Percentiles rank a stretch among this genome's conserved stretches.
These are phyloP conservation scores for Regulus satrapa DNA, from an alignment of 2,113 vertebrate species.

Conservation along the genomic window DNA sequence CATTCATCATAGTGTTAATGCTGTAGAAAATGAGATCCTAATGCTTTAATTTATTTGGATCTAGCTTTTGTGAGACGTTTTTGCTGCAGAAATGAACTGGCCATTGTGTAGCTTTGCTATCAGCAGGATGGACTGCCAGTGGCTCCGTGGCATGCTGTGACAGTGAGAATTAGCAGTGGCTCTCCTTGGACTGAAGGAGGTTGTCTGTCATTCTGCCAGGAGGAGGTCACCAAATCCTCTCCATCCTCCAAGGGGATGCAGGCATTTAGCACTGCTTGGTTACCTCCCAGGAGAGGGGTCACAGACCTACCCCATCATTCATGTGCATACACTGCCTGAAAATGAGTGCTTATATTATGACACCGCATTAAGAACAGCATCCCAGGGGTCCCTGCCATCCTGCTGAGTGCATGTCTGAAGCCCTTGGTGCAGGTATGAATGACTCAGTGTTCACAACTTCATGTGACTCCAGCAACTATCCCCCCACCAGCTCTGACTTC, in stretches of 20 bases:
- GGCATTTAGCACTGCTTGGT: background rate
- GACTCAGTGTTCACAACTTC: background rate
- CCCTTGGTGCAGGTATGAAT: background rate
- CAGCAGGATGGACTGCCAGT: background rate
- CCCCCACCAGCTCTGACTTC: background rate
- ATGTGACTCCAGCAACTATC: background rate
- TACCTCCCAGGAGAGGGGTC: background rate
- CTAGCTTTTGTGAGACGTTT: background rate
- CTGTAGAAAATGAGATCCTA: conserved; percentile 1
- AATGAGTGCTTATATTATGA: background rate
- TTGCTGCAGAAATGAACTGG: background rate
- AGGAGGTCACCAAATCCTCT: conserved; percentile 14
- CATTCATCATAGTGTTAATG: background rate
- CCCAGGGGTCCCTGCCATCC: background rate
- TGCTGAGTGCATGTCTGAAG: rapidly evolving
- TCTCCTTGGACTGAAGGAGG: background rate
- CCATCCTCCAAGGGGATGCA: background rate
- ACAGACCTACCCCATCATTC: background rate
- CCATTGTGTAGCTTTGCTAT: background rate
- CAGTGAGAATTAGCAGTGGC: background rate
- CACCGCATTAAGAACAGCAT: background rate
- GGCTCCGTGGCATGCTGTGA: background rate
- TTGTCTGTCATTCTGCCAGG: background rate
- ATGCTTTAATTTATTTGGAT: conserved; percentile 10
- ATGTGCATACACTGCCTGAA: background rate